A percentile compares a stretch with the other conserved stretches of the same genome.
Conservation (phyloP, 2,113 vertebrate species). For the Leptocoma aspasia region DNA sequence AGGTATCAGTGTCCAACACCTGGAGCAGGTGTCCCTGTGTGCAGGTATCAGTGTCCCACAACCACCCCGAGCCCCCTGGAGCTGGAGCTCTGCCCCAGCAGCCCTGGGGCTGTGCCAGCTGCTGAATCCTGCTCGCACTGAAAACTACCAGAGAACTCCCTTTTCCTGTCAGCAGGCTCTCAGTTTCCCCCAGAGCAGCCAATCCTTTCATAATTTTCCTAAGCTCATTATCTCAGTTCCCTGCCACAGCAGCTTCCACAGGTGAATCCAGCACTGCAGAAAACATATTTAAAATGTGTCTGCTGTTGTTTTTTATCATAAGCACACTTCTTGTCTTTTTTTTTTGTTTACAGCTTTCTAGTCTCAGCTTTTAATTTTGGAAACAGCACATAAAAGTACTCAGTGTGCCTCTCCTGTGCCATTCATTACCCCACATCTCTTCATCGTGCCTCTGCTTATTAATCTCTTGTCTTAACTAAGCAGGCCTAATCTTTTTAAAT, state of each 20-base stretch:
- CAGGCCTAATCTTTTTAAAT: constrained; percentile 24
- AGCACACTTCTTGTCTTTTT: background rate
- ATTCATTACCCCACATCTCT: constrained; percentile 8
- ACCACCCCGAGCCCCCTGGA: background rate
- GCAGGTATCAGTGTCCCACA: accelerated
- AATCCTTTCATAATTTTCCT: background rate
- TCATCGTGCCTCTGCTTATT: constrained; percentile 14
- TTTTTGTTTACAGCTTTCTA: background rate
- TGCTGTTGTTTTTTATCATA: background rate
- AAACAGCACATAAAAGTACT: background rate
- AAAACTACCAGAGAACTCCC: background rate
- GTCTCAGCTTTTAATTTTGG: background rate
- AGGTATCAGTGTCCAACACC: accelerated
- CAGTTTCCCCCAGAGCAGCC: background rate
- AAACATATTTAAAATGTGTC: background rate
- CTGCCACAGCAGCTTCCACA: background rate
- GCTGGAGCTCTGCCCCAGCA: background rate
- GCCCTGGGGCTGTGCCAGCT: background rate
- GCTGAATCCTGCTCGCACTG: background rate
- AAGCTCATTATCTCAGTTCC: background rate
- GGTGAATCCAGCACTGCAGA: background rate
- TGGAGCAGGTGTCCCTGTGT: background rate
- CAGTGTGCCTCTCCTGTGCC: background rate
- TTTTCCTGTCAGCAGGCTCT: background rate
- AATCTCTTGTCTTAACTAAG: constrained; percentile 48